These are phyloP conservation scores for Orthosia incerta DNA, from an alignment of 2,888 invertebrate genomes.

Conservation along the genomic window DNA sequence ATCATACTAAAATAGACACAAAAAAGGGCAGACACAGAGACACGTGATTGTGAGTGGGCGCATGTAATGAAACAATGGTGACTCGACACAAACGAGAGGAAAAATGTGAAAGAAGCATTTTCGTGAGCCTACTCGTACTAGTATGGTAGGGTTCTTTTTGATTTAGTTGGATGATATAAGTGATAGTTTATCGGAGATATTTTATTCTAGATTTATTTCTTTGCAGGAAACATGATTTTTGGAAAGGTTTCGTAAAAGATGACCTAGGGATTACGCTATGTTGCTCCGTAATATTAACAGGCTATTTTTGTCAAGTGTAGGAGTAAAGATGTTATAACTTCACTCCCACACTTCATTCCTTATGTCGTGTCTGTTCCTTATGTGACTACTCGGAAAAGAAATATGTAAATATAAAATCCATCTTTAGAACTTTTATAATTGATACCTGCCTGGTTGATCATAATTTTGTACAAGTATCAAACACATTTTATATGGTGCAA, in stretches of 20 bases:
- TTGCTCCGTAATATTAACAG: neutral
- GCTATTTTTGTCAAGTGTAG: neutral
- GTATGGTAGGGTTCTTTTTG: constrained; percentile 9
- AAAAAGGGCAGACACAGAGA: constrained; percentile 34
- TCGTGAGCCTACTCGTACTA: neutral
- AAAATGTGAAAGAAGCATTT: constrained; percentile 28
- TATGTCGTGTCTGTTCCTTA: neutral
- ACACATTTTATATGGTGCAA: too few relatives aligned
- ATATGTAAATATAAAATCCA: too few relatives aligned
- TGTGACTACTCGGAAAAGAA: neutral
- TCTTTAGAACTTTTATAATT: too few relatives aligned
- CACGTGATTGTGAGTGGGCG: constrained; percentile 49
- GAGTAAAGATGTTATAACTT: neutral
- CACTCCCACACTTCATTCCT: too few relatives aligned
- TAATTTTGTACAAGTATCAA: too few relatives aligned
- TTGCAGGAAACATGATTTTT: constrained; percentile 13
- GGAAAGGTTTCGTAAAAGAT: constrained; percentile 11
- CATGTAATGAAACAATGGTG: constrained; percentile 61
- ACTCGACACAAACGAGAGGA: constrained; percentile 41
- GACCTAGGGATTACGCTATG: neutral
- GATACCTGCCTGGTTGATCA: too few relatives aligned
- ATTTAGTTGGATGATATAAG: constrained; percentile 8
- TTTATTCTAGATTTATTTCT: constrained; percentile 22
- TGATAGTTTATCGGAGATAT: constrained; percentile 36
- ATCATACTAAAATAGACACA: neutral